phyloP scores from a whole-genome alignment of 2,113 vertebrate species.

The Thalassarche chlororhynchos region DNA sequence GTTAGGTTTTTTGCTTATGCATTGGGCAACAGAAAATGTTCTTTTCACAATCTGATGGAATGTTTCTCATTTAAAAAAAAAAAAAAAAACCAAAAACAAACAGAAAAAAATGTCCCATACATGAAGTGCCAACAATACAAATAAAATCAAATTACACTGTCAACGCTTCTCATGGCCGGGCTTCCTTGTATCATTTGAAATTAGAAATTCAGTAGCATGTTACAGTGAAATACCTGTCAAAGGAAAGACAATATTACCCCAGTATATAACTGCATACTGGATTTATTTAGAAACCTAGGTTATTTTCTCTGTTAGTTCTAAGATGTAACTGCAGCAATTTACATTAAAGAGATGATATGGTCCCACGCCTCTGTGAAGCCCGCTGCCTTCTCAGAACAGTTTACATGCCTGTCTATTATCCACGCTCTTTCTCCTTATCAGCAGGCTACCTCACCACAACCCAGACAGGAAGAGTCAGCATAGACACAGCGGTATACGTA shows the following conservation, averaged over 20 bases:
- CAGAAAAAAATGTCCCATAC: background rate
- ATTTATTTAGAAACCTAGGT: background rate
- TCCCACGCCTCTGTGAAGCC: accelerated
- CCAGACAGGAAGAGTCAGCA: background rate
- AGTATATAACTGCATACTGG: background rate
- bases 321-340: background rate
- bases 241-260: background rate
- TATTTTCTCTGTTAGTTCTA: background rate
- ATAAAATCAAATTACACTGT: slow-evolving; percentile 61
- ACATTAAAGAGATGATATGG: background rate
- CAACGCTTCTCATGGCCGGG: background rate
- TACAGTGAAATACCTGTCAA: background rate
- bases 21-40: slow-evolving; percentile 6
- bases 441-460: background rate
- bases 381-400: background rate
- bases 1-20: background rate
- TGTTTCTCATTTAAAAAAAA: slow-evolving; percentile 17
- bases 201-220: background rate
- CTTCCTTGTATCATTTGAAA: background rate
- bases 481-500: accelerated
- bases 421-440: background rate
- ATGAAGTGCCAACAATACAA: slow-evolving; percentile 16
- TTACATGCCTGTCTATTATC: background rate
- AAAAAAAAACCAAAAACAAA: background rate
- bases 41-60: background rate